Percentiles rank a stretch among this genome's conserved stretches.
Conservation (phyloP, 2,888 invertebrate genomes). For the Tinea pellionella region DNA sequence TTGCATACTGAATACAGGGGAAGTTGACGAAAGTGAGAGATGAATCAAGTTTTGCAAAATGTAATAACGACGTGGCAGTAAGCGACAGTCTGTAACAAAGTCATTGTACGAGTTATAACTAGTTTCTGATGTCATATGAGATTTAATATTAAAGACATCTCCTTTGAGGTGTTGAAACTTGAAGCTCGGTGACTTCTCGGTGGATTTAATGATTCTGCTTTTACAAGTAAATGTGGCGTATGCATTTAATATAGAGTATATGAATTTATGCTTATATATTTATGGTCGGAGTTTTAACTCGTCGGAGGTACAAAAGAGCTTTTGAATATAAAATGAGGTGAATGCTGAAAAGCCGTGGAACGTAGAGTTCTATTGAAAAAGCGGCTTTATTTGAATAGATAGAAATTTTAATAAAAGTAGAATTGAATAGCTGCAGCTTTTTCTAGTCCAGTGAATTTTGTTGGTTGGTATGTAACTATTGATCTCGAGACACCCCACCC, state of each 20-base stretch:
- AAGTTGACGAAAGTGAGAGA: background rate
- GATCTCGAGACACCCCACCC: background rate
- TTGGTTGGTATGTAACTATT: background rate
- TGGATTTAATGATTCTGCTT: too few relatives aligned
- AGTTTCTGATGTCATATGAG: background rate
- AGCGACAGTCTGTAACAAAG: slow-evolving; percentile 5
- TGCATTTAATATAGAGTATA: background rate
- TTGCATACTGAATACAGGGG: background rate
- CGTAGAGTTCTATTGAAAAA: too few relatives aligned
- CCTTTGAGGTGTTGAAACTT: background rate
- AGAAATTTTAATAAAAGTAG: too few relatives aligned
- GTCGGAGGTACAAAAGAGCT: too few relatives aligned
- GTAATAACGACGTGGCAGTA: background rate
- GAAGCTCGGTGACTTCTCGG: too few relatives aligned
- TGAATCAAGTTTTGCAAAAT: background rate
- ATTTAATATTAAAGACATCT: background rate
- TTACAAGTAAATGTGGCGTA: too few relatives aligned
- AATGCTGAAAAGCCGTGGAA: too few relatives aligned
- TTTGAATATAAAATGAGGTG: too few relatives aligned
- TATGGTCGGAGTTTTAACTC: background rate
- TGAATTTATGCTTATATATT: background rate
- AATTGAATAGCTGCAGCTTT: background rate
- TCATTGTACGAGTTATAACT: background rate
- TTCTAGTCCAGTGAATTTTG: background rate
- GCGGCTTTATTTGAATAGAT: too few relatives aligned